phyloP scores from a whole-genome alignment of 2,888 invertebrate species.

The Lysandra coridon region DNA sequence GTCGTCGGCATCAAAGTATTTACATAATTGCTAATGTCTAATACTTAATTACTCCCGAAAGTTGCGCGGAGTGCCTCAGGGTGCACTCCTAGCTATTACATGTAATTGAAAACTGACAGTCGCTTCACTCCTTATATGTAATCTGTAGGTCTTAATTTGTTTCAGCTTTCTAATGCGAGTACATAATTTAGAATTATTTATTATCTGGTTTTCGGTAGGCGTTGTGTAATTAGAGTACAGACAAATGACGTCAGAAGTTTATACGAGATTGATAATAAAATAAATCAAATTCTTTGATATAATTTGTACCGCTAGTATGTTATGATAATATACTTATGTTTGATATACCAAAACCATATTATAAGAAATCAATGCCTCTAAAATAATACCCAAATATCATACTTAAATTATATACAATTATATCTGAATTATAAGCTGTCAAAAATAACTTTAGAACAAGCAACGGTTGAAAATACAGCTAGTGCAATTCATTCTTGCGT shows the following conservation, averaged over 20 bases:
- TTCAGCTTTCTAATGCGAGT: constrained; percentile 30
- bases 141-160: constrained; percentile 29
- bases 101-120: constrained; percentile 55
- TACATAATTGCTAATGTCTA: constrained; percentile 40
- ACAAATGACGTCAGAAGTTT: constrained; percentile 1
- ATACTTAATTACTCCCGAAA: constrained; percentile 48
- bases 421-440: background rate
- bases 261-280: constrained; percentile 1
- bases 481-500: background rate
- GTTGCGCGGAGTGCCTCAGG: constrained; percentile 47
- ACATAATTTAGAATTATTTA: constrained; percentile 22
- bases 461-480: background rate
- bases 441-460: background rate
- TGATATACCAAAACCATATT: too few relatives aligned
- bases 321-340: background rate
- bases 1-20: constrained; percentile 42
- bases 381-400: too few relatives aligned
- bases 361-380: too few relatives aligned
- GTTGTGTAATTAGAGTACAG: constrained; percentile 15
- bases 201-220: constrained; percentile 23
- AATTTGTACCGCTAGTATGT: background rate
- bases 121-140: constrained; percentile 34
- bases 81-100: constrained; percentile 51
- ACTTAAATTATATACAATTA: too few relatives aligned
- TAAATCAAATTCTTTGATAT: background rate